phyloP scores from a whole-genome alignment of 30 jellyfish, hydroid and myxozoan genomes.

The Turritopsis rubra region DNA sequence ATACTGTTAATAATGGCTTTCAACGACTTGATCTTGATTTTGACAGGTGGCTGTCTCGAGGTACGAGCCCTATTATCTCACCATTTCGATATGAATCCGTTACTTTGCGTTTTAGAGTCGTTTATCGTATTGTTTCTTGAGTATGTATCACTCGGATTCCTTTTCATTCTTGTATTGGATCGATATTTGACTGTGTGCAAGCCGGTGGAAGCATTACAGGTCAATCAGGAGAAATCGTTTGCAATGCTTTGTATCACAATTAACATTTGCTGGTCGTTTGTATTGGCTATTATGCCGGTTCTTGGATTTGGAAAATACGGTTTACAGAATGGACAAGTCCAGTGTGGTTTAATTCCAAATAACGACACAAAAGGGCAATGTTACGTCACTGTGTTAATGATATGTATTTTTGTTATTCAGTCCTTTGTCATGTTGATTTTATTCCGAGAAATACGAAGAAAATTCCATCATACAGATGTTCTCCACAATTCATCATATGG shows the following conservation, averaged over 20 bases:
- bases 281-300: background rate
- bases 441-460: background rate
- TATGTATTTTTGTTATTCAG: background rate
- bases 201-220: background rate
- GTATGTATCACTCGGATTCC: background rate
- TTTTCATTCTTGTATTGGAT: background rate
- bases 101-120: background rate
- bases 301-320: conserved; percentile 9
- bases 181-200: background rate
- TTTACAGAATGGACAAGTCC: background rate
- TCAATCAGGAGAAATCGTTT: background rate
- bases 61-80: background rate
- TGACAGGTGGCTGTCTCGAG: background rate
- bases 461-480: background rate
- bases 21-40: background rate
- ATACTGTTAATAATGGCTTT: background rate
- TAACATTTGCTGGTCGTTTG: background rate
- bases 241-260: background rate
- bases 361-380: background rate
- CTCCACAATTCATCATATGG: background rate
- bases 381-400: background rate
- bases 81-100: background rate
- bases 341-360: conserved; percentile 3
- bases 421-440: background rate
- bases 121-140: background rate